Evolutionary conservation across 2,113 vertebrate species (phyloP), one percentile per base, ranked within the genome.

Genomic region (Amphiprion ocellaris): DNA sequence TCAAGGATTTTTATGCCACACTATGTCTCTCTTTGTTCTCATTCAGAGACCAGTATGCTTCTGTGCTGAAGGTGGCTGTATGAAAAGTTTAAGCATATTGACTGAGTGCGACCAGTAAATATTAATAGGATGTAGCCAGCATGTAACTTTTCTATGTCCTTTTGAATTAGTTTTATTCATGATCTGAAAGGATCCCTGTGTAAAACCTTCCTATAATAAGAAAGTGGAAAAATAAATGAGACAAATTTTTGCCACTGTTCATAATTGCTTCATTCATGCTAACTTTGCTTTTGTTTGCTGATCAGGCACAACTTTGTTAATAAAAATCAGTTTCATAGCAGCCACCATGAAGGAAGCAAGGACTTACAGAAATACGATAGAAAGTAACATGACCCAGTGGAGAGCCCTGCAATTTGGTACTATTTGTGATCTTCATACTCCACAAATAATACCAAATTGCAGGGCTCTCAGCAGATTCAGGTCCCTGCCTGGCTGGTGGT

Each of bases 1-100:
- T 88, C 69, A 85, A 87, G 79, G 73, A 81, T 60, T 76, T 73
- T 69, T 37, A 19, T 28, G 70, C 39, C 75, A 52, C 21, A 58
- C 28, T 60, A 64, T 17, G 21, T 15, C 9, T 8, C 9, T 55
- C 62, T 68, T 68, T 67, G 16, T 69, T 82, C 33, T 69, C 26
- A 17, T 16, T 52, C 60, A 85, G 60, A 71, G 28, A 59, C 24
- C 19, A 23, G 52, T 26, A 63, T 39, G 47, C 50, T 9, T 23
- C 58, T 41, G 12, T 62, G 28, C 56, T 71, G 44, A 70, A 46
- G 28, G 58, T 33, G 49, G 68, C 55, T 37, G 44, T 33, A 46
- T 50, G 37, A 60, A 47, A 62, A 65, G 47, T 53, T 50, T 33
- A 70, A 68, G 53, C 26, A 5, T 67, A 59, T 65, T 77, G 63